These are phyloP conservation scores for Drosophila mercatorum DNA, from an alignment of 2,888 invertebrate species.

Conservation along the genomic window DNA sequence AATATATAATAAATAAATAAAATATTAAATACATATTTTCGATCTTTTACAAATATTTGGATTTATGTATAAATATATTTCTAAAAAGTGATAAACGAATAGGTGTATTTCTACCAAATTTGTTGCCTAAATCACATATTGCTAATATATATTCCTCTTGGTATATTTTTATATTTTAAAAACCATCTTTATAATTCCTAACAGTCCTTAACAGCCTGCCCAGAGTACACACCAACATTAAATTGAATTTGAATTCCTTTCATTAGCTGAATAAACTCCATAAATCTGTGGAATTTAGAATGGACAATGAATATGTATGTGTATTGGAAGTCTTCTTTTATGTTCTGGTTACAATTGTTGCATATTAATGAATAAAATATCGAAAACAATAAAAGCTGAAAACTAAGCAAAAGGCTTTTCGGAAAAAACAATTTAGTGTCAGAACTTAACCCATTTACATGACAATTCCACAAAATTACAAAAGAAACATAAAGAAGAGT, in stretches of 20 bases:
- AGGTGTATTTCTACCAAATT: no score
- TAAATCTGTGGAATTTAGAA: neutral
- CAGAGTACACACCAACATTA: neutral
- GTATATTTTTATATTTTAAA: neutral
- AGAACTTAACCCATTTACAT: constrained; percentile 76
- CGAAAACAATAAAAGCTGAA: constrained; percentile 41
- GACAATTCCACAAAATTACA: constrained; percentile 61
- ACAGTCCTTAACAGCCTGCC: no score
- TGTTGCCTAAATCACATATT: no score
- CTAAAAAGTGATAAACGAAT: no score
- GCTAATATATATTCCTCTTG: neutral
- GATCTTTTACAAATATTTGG: no score
- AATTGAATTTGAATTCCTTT: neutral
- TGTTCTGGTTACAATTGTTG: constrained; percentile 16
- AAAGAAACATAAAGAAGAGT: constrained; percentile 27
- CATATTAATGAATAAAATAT: constrained; percentile 20
- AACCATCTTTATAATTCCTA: neutral
- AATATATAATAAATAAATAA: no score
- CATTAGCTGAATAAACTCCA: neutral
- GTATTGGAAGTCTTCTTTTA: constrained; percentile 28
- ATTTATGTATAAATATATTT: no score
- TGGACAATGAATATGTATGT: neutral
- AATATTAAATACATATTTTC: no score
- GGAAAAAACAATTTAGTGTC: constrained; percentile 64
- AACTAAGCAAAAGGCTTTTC: constrained; percentile 46